These are phyloP conservation scores for Acrobeloides nanus DNA, from an alignment of 2,888 invertebrate species.

Conservation along the genomic window DNA sequence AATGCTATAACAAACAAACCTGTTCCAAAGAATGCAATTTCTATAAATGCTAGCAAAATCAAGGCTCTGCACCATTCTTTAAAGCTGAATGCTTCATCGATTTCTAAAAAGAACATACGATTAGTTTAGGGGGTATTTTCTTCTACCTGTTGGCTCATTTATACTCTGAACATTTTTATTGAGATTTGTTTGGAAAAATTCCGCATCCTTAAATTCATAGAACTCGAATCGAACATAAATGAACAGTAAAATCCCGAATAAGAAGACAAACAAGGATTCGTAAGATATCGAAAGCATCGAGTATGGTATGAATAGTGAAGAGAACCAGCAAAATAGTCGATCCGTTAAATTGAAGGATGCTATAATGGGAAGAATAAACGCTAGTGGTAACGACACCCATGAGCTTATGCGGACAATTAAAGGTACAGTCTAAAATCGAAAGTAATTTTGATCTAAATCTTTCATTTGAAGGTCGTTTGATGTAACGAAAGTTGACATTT, in stretches of 20 bases:
- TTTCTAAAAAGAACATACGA: too few relatives aligned
- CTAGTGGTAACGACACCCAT: constrained; percentile 23
- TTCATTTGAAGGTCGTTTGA: too few relatives aligned
- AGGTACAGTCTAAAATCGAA: too few relatives aligned
- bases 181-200: too few relatives aligned
- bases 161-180: too few relatives aligned
- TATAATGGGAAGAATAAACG: constrained; percentile 22
- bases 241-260: constrained; percentile 32
- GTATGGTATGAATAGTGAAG: constrained; percentile 33
- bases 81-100: too few relatives aligned
- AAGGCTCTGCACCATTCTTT: constrained; percentile 31
- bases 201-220: constrained; percentile 23
- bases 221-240: constrained; percentile 35
- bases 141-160: too few relatives aligned
- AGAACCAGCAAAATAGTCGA: constrained; percentile 30
- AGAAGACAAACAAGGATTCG: constrained; percentile 41
- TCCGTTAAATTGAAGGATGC: constrained; percentile 13
- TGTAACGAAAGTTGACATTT: too few relatives aligned
- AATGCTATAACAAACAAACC: too few relatives aligned
- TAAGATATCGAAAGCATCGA: constrained; percentile 42
- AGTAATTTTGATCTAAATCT: too few relatives aligned
- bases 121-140: too few relatives aligned
- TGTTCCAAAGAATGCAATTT: constrained; percentile 78
- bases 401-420: constrained; percentile 10
- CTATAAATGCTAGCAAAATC: constrained; percentile 69